These are phyloP conservation scores for Choristoneura fumiferana DNA, from an alignment of 1,140 invertebrate genomes.

Conservation along the genomic window DNA sequence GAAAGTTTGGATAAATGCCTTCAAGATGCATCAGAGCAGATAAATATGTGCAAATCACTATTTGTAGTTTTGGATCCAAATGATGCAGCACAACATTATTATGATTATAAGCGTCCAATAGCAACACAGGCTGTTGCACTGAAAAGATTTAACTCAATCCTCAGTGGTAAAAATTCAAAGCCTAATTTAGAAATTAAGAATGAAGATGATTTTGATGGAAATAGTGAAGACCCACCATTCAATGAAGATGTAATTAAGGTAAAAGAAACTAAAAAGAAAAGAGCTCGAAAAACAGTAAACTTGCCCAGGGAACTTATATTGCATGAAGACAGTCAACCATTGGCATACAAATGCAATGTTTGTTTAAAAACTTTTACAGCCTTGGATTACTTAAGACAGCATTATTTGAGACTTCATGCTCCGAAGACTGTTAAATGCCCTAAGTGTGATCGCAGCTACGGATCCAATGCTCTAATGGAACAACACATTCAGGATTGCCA, in stretches of 20 bases:
- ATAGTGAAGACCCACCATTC: background rate
- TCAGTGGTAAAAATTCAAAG: background rate
- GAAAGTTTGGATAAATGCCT: background rate
- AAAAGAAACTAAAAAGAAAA: background rate
- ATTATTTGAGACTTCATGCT: constrained; percentile 32
- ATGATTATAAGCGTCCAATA: background rate
- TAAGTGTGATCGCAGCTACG: constrained; percentile 23
- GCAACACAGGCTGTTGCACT: background rate
- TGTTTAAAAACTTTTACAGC: constrained; percentile 23
- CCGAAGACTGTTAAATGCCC: constrained; percentile 30
- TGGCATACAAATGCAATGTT: constrained; percentile 27
- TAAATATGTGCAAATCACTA: background rate
- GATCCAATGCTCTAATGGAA: constrained; percentile 13
- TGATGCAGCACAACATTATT: background rate
- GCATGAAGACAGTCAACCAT: constrained; percentile 15
- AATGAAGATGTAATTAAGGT: no score
- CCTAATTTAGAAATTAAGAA: background rate
- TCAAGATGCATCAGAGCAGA: background rate
- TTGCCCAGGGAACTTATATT: constrained; percentile 22
- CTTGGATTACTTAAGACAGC: constrained; percentile 24
- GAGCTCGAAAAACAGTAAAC: background rate
- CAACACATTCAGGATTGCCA: constrained; percentile 24
- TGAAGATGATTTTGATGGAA: background rate
- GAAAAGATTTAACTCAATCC: background rate
- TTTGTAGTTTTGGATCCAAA: background rate